Base-by-base conservation (phyloP, 2,888 invertebrate genomes). In the Nomada lathburiana region DNA sequence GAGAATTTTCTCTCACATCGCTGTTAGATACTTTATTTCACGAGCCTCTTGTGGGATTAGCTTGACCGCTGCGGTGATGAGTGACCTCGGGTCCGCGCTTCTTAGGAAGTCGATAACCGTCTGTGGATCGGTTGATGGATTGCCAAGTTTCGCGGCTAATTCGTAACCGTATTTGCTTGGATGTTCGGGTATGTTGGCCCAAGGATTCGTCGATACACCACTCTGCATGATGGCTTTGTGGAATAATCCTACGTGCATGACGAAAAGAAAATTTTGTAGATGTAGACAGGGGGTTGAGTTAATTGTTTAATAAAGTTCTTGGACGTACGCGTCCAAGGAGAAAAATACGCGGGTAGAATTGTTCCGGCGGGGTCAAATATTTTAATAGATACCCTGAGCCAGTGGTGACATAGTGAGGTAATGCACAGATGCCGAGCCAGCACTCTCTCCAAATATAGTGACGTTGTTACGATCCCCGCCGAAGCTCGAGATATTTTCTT, bases 191-290 rank as follows among this genome's bases (percentile, higher is more conserved):
- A n/a, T 3, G 2, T 4, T 1, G 2, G 83, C 74, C 78, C 82
- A 83, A 1, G 78, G 74, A 85, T 90, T 91, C 0, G 80, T 1
- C 0, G 69, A 79, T 0, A 83, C 85, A 3, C 92, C 93, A 63
- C 93, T 93, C 73, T 93, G 93, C 0, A 75, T 9, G 57, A 93
- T 93, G 0, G 89, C 92, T 76, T 92, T 93, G 70, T 93, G 92
- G 68, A 91, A 93, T 50, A 93, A 84, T 59, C 92, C 93, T 93
- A 63, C 7, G 16, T 5, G 13, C 13, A 11, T 0, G 7, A 81
- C 16, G 7, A 80, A 10, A 4, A 7, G 9, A 13, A 50, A 47
- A 18, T 29, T 29, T 47, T 50, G 23, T 10, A 57, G 3, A 47
- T 29, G 2, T 26, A 26, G 26, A 26, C 3, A 44, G 13, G 13